Evolutionary conservation across 2,888 invertebrate genomes (phyloP).

Genomic region (Tipula helvola): DNA sequence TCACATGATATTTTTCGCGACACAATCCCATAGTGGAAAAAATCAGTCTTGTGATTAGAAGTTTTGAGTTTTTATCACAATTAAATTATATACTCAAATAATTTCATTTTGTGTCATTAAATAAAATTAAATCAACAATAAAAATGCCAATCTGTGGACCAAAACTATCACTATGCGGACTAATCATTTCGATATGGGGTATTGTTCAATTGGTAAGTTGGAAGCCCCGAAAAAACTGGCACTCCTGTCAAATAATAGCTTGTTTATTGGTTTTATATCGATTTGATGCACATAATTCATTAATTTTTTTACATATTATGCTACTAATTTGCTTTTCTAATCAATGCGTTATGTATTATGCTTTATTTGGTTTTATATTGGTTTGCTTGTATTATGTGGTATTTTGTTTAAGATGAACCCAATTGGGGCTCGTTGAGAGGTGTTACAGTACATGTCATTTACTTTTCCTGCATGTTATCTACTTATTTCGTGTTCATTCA

Average conservation of each 20-base stretch:
- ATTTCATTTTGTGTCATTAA: not conserved
- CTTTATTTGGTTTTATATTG: not conserved
- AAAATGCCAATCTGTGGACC: constrained; percentile 77
- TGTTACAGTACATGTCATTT: not conserved
- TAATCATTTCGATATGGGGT: constrained; percentile 87
- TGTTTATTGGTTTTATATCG: not conserved
- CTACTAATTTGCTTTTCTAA: not conserved
- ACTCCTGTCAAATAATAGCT: not conserved
- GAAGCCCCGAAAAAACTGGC: not conserved
- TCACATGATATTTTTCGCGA: not conserved
- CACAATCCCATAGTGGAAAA: not conserved
- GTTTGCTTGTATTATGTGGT: not conserved
- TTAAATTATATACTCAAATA: not conserved
- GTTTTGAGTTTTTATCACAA: not conserved
- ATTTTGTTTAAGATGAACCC: not conserved
- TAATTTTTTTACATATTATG: not conserved
- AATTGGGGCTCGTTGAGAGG: not conserved
- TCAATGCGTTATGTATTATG: not conserved
- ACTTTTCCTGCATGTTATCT: not conserved
- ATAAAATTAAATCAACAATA: not conserved
- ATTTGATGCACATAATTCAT: not conserved
- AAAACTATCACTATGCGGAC: constrained; percentile 81
- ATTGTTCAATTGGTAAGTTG: constrained; percentile 80
- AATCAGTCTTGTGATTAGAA: constrained; percentile 9
- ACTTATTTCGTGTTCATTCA: not conserved